A percentile compares a stretch with the other conserved stretches of the same genome.
phyloP scores from a whole-genome alignment of 2,797 vertebrate species.

The Brachyalestes nurse region DNA sequence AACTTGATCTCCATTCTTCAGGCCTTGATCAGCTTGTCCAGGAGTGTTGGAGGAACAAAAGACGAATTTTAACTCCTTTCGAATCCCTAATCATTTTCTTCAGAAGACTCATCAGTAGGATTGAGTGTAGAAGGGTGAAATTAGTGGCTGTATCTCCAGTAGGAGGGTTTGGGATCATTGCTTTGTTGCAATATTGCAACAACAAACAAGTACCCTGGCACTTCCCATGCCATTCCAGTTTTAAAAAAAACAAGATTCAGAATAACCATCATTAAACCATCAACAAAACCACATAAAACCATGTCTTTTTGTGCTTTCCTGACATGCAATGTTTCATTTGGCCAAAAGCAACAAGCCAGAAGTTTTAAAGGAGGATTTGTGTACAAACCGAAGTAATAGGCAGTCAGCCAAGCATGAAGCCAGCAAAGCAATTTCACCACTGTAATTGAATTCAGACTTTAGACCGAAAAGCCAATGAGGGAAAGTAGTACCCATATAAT shows the following conservation, averaged over 20 bases:
- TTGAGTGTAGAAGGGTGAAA: background rate
- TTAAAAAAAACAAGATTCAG: background rate
- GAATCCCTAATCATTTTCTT: background rate
- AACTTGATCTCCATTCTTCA: background rate
- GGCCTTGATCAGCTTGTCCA: background rate
- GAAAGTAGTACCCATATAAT: conserved; percentile 25
- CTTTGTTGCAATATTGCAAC: background rate
- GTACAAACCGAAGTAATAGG: conserved; percentile 78
- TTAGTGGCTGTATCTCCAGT: background rate
- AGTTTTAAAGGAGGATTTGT: conserved; percentile 64
- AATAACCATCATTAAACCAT: background rate
- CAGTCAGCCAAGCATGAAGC: conserved; percentile 79
- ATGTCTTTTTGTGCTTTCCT: background rate
- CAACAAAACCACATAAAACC: background rate
- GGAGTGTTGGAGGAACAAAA: background rate
- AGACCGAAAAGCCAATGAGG: conserved; percentile 46
- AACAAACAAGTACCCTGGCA: background rate
- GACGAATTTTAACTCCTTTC: background rate
- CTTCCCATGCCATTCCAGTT: background rate
- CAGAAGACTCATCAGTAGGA: background rate
- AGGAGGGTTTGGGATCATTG: background rate
- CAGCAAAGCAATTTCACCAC: conserved; percentile 76
- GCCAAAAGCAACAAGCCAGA: conserved; percentile 13
- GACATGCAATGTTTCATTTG: conserved; percentile 15
- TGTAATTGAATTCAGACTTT: conserved; percentile 81